Percentiles rank a stretch among this genome's conserved stretches.
Evolutionary conservation across 2,888 invertebrate genomes (phyloP).

Genomic region (Caenorhabditis imperialis): DNA sequence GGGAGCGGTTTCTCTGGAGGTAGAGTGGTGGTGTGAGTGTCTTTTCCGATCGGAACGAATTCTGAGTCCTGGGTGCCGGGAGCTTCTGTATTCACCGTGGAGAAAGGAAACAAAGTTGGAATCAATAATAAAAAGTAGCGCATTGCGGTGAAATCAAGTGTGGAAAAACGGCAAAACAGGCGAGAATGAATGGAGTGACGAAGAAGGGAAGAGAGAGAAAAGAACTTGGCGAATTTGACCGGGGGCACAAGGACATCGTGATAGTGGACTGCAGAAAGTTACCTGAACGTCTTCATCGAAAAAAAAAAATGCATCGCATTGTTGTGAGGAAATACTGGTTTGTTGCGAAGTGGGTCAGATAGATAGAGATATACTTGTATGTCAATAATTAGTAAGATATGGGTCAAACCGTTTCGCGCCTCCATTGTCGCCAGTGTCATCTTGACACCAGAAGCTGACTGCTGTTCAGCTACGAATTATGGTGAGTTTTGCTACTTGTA

Average conservation of each 20-base stretch:
- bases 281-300: conserved; percentile 3
- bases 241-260: conserved; percentile 31
- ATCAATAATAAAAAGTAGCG: conserved; percentile 24
- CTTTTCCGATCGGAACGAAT: conserved; percentile 47
- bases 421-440: not conserved
- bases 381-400: conserved; percentile 38
- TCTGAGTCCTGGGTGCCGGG: conserved; percentile 9
- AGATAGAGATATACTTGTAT: conserved; percentile 27
- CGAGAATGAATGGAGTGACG: not conserved
- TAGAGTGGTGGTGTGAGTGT: not conserved
- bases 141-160: conserved; percentile 16
- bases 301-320: conserved; percentile 8
- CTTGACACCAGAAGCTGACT: no score
- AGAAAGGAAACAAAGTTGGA: conserved; percentile 24
- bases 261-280: conserved; percentile 20
- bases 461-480: no score
- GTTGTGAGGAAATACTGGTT: conserved; percentile 6
- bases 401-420: conserved; percentile 26
- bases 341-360: conserved; percentile 31
- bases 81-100: no score
- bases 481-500: no score
- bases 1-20: conserved; percentile 1
- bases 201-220: conserved; percentile 5
- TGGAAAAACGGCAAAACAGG: not conserved
- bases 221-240: conserved; percentile 26